These are phyloP conservation scores for Etheostoma nigrum DNA, from an alignment of 2,797 vertebrate species.

Conservation along the genomic window DNA sequence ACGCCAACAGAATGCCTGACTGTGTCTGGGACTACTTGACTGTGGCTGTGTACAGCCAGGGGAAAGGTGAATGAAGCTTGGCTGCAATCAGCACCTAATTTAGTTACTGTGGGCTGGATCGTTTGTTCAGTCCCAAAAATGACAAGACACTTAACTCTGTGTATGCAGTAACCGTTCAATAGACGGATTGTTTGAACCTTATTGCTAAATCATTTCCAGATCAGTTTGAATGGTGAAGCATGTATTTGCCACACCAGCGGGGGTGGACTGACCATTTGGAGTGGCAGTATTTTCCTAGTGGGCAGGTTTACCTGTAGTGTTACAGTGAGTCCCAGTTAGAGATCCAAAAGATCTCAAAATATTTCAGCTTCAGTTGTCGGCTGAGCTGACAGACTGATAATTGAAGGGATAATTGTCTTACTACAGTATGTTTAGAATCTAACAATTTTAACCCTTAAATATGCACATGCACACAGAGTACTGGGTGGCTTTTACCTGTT, in stretches of 20 bases:
- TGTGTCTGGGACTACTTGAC: slow-evolving; percentile 1
- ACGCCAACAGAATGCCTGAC: slow-evolving; percentile 6
- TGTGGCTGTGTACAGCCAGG: neutral
- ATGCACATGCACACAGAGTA: neutral
- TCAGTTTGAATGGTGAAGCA: slow-evolving; percentile 1
- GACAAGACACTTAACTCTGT: slow-evolving; percentile 18
- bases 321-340: neutral
- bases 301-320: slow-evolving; percentile 17
- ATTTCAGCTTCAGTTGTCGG: neutral
- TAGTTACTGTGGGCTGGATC: slow-evolving; percentile 16
- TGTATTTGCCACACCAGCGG: slow-evolving; percentile 19
- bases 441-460: neutral
- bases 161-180: neutral
- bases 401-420: no score
- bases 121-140: slow-evolving; percentile 28
- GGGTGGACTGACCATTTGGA: slow-evolving; percentile 35
- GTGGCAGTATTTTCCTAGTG: slow-evolving; percentile 15
- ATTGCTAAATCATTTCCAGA: slow-evolving; percentile 15
- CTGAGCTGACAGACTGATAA: neutral
- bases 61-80: slow-evolving; percentile 8
- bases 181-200: neutral
- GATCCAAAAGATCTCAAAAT: neutral
- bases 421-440: neutral
- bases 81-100: slow-evolving; percentile 34
- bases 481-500: neutral